Base-by-base conservation (phyloP, 92 coral and sea anemone genomes). In the Heteractis magnifica region DNA sequence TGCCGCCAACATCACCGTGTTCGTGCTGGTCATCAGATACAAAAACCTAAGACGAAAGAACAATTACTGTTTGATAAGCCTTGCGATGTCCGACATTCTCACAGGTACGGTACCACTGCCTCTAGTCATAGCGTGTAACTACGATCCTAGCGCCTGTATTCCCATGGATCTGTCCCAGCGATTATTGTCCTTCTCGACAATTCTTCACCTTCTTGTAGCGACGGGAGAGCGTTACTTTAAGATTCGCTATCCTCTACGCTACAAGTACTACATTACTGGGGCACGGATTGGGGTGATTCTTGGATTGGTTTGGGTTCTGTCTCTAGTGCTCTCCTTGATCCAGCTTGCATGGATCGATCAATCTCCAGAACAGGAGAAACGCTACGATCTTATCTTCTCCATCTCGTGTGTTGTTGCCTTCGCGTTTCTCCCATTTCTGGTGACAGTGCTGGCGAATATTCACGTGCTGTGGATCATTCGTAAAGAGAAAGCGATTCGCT, bases 31-130 rank as follows among this genome's bases (percentile, higher is more conserved):
- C 59, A 70, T 77, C 14, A 86, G 49, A 78, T 68, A 82, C 56
- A 77, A 86, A 51, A 82, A 90, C 51, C 84, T 93, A n/a, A 86
- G 95, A 50, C 90, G 93, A 50, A 79, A 90, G 85, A 86, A 93
- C 65, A 93, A 93, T 86, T 93, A 89, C 87, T 91, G 94, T 58
- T 87, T 93, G 18, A 90, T 91, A 7, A 93, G 98, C 80, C 90
- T 93, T 53, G 94, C 98, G 1, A 82, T 84, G 10, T 87, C 95
- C 16, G 98, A 93, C 76, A 77, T 89, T 4, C 87, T 93, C 10
- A 90, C 91, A 1, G 98, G 94, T 8, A 48, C 81, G 19, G 84
- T 93, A 15, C 75, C 92, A 14, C 62, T 89, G n/a, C 98, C 98
- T 23, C 71, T 93, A 3, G 93, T 93, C 5, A 76, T 91, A 12